A percentile compares a stretch with the other conserved stretches of the same genome.
phyloP scores from a whole-genome alignment of 2,113 vertebrate species.

The Myiagra hebetior region DNA sequence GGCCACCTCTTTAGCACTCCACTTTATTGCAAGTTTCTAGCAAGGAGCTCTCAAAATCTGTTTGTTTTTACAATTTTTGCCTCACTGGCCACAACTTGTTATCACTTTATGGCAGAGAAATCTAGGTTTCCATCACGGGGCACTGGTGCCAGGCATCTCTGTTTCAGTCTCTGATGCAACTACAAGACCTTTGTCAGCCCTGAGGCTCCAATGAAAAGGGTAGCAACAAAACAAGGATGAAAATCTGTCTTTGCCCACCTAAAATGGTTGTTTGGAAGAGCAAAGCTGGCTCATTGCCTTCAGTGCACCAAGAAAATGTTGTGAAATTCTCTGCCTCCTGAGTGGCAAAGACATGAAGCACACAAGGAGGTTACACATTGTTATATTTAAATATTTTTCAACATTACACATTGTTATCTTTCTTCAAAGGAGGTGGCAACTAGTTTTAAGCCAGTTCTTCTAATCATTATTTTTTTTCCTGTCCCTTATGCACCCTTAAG shows the following conservation, averaged over 20 bases:
- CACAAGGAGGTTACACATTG: neutral
- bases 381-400: neutral
- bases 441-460: neutral
- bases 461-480: neutral
- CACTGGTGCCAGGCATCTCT: neutral
- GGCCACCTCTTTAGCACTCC: neutral
- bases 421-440: neutral
- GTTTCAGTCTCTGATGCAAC: neutral
- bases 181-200: neutral
- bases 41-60: neutral
- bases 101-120: neutral
- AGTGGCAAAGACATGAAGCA: neutral
- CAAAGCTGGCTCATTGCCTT: neutral
- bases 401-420: neutral
- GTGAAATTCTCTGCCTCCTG: neutral
- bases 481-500: accelerated
- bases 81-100: neutral
- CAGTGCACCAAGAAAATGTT: neutral
- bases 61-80: neutral
- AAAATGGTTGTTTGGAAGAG: neutral
- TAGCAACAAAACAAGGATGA: neutral
- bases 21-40: neutral
- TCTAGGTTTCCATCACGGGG: neutral
- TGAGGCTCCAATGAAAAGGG: neutral
- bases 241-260: neutral